Evolutionary conservation across 2,888 invertebrate genomes (phyloP).

Genomic region (Ophion ellenae): DNA sequence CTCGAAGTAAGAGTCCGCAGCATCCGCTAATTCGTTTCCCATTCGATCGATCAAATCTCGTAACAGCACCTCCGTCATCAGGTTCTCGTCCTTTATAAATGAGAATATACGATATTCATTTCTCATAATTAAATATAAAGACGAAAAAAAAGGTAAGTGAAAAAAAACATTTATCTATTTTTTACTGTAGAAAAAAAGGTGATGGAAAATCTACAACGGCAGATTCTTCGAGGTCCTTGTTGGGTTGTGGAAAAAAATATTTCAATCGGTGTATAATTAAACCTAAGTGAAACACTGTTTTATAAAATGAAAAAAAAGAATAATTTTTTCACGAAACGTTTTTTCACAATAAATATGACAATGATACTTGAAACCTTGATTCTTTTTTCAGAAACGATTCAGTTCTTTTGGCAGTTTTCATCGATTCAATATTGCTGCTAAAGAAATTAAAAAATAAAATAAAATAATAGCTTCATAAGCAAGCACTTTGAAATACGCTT

Average conservation of each 20-base stretch:
- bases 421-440: background rate
- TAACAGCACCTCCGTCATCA: slow-evolving; percentile 89
- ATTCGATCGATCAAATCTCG: slow-evolving; percentile 92
- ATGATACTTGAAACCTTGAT: background rate
- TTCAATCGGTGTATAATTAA: background rate
- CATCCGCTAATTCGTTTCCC: slow-evolving; percentile 90
- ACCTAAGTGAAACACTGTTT: too few species aligned
- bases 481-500: background rate
- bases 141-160: background rate
- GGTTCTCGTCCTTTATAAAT: slow-evolving; percentile 85
- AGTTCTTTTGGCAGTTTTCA: background rate
- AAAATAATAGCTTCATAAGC: background rate
- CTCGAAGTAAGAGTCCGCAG: slow-evolving; percentile 88
- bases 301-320: too few species aligned
- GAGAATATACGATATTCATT: slow-evolving; percentile 5
- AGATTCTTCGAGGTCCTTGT: background rate
- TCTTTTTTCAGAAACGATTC: background rate
- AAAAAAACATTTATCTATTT: background rate
- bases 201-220: too few species aligned
- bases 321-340: background rate
- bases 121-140: background rate
- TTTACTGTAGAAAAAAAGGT: background rate
- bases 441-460: background rate
- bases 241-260: background rate
- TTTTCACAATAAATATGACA: background rate